These are phyloP conservation scores for Pantherophis vulpinus DNA, from an alignment of 2,797 vertebrate genomes.

Conservation along the genomic window DNA sequence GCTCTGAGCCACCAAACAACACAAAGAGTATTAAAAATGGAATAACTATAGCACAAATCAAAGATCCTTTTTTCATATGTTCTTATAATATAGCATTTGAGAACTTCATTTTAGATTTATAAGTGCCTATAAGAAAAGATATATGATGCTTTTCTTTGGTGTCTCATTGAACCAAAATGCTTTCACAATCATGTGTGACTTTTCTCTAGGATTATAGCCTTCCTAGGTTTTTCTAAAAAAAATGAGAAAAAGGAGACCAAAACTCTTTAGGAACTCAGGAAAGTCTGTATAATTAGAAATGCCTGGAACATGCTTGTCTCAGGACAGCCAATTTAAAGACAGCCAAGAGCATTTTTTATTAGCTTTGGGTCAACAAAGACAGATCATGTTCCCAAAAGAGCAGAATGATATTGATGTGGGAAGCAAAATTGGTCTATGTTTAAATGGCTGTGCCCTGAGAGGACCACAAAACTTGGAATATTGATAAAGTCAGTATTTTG, in stretches of 20 bases:
- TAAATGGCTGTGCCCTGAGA: neutral
- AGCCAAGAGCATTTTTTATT: neutral
- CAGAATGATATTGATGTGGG: neutral
- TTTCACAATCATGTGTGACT: neutral
- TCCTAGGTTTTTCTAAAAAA: neutral
- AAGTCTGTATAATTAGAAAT: neutral
- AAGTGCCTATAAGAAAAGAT: neutral
- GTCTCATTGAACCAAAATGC: neutral
- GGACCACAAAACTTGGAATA: neutral
- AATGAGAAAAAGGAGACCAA: neutral
- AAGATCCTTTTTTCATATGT: neutral
- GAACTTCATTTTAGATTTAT: neutral
- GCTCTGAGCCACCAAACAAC: neutral
- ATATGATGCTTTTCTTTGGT: neutral
- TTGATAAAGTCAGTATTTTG: neutral
- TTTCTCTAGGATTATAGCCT: neutral
- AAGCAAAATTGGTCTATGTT: neutral
- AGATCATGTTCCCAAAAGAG: neutral
- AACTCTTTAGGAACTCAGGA: neutral
- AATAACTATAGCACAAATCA: neutral
- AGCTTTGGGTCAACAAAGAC: neutral
- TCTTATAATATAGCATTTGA: neutral
- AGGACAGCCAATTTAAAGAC: neutral
- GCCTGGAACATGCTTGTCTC: neutral
- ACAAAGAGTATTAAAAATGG: neutral